phyloP scores from a whole-genome alignment of 2,113 vertebrate genomes.

The Tachysurus fulvidraco region DNA sequence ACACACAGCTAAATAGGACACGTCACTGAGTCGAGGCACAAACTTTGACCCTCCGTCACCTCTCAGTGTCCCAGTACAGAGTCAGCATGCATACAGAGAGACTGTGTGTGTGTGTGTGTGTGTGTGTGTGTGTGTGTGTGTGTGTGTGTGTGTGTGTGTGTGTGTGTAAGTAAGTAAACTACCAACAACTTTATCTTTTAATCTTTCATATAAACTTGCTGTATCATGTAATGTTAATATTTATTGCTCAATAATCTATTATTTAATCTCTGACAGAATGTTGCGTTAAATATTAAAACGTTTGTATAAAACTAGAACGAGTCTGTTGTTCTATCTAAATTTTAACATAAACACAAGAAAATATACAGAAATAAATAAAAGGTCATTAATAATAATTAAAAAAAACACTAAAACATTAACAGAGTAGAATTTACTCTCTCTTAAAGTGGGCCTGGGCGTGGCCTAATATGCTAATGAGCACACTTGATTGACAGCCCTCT shows the following conservation, averaged over 20 bases:
- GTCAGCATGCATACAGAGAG: not conserved
- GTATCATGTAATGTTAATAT: not conserved
- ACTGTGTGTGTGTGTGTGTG: not conserved
- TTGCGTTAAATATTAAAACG: not conserved
- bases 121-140: not conserved
- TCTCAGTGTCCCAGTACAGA: not conserved
- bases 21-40: not conserved
- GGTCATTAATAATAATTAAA: not conserved
- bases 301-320: not conserved
- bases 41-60: slow-evolving; percentile 26
- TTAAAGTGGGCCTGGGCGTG: not conserved
- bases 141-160: not conserved
- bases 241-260: slow-evolving; percentile 3
- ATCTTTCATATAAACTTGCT: not conserved
- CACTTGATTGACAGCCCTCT: not conserved
- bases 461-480: not conserved
- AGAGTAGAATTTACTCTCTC: no score
- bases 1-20: slow-evolving; percentile 8
- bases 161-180: not conserved
- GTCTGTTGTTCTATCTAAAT: not conserved
- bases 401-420: not conserved
- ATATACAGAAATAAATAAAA: not conserved
- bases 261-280: slow-evolving; percentile 10
- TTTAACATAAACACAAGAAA: not conserved
- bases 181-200: not conserved